Conservation (phyloP, 2,888 invertebrate genomes). For the Drosophila kanekoi region DNA sequence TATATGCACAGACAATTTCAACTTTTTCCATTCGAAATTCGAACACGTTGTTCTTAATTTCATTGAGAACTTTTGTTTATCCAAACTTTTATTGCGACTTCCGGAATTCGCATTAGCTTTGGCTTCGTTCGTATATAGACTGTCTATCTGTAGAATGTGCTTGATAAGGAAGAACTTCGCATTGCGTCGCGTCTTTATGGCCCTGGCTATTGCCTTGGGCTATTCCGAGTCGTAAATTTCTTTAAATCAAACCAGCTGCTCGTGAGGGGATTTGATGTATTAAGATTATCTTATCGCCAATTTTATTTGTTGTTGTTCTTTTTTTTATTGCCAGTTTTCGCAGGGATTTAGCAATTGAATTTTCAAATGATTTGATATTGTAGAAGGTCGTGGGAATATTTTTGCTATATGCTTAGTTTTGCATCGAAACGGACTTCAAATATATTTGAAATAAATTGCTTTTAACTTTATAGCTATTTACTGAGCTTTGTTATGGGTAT, state of each 20-base stretch:
- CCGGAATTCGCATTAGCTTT: slow-evolving; percentile 24
- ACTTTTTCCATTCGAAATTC: neutral
- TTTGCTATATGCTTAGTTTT: no score
- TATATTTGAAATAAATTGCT: no score
- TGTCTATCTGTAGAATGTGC: slow-evolving; percentile 8
- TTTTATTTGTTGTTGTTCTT: slow-evolving; percentile 40
- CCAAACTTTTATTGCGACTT: slow-evolving; percentile 27
- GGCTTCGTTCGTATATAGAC: neutral
- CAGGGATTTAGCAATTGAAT: slow-evolving; percentile 48
- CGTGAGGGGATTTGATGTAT: slow-evolving; percentile 38
- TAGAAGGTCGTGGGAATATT: slow-evolving; percentile 9
- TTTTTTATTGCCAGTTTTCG: slow-evolving; percentile 34
- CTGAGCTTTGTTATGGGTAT: no score
- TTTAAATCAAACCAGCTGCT: slow-evolving; percentile 56
- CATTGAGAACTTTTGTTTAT: slow-evolving; percentile 6
- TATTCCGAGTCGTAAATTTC: slow-evolving; percentile 62
- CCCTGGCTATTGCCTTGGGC: slow-evolving; percentile 31
- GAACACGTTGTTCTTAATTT: neutral
- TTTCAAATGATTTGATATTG: slow-evolving; percentile 16
- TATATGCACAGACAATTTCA: neutral
- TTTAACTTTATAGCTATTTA: no score
- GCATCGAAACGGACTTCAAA: neutral
- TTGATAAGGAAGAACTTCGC: slow-evolving; percentile 43
- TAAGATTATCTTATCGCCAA: slow-evolving; percentile 62
- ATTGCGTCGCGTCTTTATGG: slow-evolving; percentile 9